Percentiles rank a stretch among this genome's conserved stretches.
Evolutionary conservation across 37 sponge, comb jelly and placozoan genomes (phyloP).

Genomic region (Halichondria panicea): DNA sequence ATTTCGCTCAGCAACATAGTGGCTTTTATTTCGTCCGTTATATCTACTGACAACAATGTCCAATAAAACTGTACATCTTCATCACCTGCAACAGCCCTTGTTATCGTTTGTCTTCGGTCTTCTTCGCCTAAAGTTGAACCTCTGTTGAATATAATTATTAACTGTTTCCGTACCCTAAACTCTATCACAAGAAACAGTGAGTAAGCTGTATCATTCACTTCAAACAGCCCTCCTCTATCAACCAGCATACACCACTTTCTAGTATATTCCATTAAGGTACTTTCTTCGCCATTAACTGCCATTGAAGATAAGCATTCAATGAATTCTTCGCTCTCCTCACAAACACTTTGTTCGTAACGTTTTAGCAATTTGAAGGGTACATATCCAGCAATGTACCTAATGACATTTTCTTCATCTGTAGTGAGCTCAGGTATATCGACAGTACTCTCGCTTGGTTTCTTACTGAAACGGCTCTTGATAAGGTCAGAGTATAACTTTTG

Average conservation of each 20-base stretch:
- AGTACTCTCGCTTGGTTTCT: background rate
- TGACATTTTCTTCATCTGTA: constrained; percentile 38
- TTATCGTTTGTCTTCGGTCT: background rate
- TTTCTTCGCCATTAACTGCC: constrained; percentile 28
- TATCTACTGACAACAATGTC: constrained; percentile 22
- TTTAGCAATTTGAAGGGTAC: constrained; percentile 29
- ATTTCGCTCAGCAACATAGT: constrained; percentile 22
- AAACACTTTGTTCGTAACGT: constrained; percentile 22
- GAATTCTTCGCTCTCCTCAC: constrained; percentile 4
- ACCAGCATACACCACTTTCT: constrained; percentile 32
- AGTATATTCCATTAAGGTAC: constrained; percentile 19
- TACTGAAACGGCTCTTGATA: constrained; percentile 2
- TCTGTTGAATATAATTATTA: background rate
- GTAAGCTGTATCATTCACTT: constrained; percentile 26
- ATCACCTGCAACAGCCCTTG: constrained; percentile 19
- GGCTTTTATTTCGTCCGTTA: constrained; percentile 13
- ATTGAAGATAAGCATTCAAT: constrained; percentile 41
- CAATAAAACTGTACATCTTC: constrained; percentile 52
- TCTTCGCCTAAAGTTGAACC: background rate
- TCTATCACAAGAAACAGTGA: constrained; percentile 22
- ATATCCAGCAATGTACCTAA: constrained; percentile 37
- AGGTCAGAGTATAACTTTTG: constrained; percentile 2
- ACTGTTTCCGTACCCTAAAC: constrained; percentile 1
- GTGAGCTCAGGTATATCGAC: background rate
- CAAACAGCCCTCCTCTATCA: constrained; percentile 54